Conservation (phyloP, 2,113 vertebrate genomes). For the Caranx ignobilis region DNA sequence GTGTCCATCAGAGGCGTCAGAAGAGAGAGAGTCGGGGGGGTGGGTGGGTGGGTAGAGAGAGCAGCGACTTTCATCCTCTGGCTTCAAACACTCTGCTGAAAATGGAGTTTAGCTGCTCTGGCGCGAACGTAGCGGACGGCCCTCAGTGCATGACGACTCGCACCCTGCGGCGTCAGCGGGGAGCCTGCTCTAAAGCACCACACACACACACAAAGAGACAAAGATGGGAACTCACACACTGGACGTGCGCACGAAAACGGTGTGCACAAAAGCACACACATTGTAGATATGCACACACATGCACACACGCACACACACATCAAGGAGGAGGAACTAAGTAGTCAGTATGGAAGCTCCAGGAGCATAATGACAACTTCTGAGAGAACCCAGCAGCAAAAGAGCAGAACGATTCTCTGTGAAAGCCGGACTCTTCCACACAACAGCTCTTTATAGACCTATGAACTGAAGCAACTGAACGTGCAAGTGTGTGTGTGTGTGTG, state of each 20-base stretch:
- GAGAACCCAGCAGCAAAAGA: conserved; percentile 48
- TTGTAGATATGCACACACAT: background rate
- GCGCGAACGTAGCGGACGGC: conserved; percentile 57
- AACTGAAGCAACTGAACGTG: conserved; percentile 42
- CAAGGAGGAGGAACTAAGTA: conserved; percentile 48
- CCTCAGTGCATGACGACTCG: conserved; percentile 57
- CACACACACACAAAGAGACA: conserved; percentile 23
- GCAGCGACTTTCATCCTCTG: conserved; percentile 69
- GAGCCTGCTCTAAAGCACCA: conserved; percentile 62
- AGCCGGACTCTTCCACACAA: conserved; percentile 67
- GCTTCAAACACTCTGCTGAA: conserved; percentile 73
- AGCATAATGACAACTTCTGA: conserved; percentile 67
- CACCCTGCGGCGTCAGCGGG: conserved; percentile 66
- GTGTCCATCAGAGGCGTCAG: conserved; percentile 69
- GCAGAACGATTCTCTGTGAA: conserved; percentile 60
- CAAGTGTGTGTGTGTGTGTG: conserved; percentile 25
- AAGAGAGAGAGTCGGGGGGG: conserved; percentile 18
- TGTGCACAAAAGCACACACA: conserved; percentile 28
- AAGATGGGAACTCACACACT: conserved; percentile 23
- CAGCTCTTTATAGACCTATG: conserved; percentile 52
- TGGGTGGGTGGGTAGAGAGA: conserved; percentile 2
- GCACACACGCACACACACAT: conserved; percentile 21
- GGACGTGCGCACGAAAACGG: background rate
- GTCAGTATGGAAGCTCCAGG: conserved; percentile 54
- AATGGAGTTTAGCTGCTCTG: conserved; percentile 65